A percentile compares a stretch with the other conserved stretches of the same genome.
phyloP scores from a whole-genome alignment of 2,113 vertebrate species.

The Sinocyclocheilus rhinocerous region DNA sequence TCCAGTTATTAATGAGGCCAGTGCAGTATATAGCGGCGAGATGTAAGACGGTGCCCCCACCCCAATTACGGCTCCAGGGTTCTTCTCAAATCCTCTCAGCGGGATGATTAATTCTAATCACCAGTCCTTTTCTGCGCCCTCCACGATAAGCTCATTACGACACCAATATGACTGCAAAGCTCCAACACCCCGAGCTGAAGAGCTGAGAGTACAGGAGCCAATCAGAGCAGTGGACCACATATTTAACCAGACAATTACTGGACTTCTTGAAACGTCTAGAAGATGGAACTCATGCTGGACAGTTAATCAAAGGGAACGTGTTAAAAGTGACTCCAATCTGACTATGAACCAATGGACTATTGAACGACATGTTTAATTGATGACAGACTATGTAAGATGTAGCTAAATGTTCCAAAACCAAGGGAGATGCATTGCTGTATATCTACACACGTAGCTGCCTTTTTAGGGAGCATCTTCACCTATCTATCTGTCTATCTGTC shows the following conservation, averaged over 20 bases:
- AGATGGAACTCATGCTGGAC: not conserved
- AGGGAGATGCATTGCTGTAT: not conserved
- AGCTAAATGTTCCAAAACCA: not conserved
- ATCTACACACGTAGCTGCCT: no score
- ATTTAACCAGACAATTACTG: constrained; percentile 45
- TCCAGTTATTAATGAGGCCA: constrained; percentile 62
- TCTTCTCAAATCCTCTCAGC: constrained; percentile 52
- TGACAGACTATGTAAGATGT: not conserved
- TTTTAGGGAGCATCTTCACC: no score
- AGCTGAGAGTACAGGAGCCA: constrained; percentile 3
- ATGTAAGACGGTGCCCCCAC: constrained; percentile 11
- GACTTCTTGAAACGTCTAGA: not conserved
- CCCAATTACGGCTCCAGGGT: constrained; percentile 51
- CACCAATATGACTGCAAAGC: constrained; percentile 15
- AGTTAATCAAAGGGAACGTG: not conserved
- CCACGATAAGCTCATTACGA: constrained; percentile 51
- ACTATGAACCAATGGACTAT: not conserved
- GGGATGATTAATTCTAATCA: constrained; percentile 59
- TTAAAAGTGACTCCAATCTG: not conserved
- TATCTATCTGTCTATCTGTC: no score
- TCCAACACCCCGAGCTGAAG: not conserved
- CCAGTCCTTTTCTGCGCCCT: constrained; percentile 56
- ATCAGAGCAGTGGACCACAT: constrained; percentile 18
- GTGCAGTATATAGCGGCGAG: not conserved
- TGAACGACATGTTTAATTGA: not conserved